phyloP scores from a whole-genome alignment of 2,888 invertebrate genomes.

The Eupeodes luniger region DNA sequence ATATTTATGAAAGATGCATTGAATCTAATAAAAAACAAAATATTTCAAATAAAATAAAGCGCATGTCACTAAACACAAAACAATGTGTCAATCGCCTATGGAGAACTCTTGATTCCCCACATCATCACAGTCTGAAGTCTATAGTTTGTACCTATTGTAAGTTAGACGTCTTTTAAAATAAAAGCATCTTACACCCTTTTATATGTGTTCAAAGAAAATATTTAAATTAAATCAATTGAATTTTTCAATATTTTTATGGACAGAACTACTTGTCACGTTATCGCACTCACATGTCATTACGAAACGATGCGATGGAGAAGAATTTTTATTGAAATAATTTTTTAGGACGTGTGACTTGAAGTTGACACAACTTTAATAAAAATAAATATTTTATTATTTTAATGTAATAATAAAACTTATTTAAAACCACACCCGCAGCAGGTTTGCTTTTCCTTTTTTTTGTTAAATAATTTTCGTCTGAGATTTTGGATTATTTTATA shows the following conservation, averaged over 20 bases:
- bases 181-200: neutral
- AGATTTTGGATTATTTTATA: neutral
- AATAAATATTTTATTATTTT: neutral
- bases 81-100: constrained; percentile 30
- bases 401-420: neutral
- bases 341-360: neutral
- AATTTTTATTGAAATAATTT: neutral
- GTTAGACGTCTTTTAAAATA: neutral
- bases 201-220: neutral
- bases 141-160: too few relatives aligned
- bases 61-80: constrained; percentile 12
- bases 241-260: neutral
- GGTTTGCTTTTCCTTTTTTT: neutral
- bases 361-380: neutral
- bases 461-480: too few relatives aligned
- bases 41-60: neutral
- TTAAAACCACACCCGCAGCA: neutral
- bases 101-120: constrained; percentile 21
- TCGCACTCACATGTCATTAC: constrained; percentile 34
- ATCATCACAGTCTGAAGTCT: neutral
- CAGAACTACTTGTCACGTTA: constrained; percentile 9
- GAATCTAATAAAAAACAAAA: neutral
- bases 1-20: too few relatives aligned
- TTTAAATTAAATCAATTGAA: neutral
- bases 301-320: constrained; percentile 6